Conservation (phyloP, 2,113 vertebrate species). For the Anser cygnoides region DNA sequence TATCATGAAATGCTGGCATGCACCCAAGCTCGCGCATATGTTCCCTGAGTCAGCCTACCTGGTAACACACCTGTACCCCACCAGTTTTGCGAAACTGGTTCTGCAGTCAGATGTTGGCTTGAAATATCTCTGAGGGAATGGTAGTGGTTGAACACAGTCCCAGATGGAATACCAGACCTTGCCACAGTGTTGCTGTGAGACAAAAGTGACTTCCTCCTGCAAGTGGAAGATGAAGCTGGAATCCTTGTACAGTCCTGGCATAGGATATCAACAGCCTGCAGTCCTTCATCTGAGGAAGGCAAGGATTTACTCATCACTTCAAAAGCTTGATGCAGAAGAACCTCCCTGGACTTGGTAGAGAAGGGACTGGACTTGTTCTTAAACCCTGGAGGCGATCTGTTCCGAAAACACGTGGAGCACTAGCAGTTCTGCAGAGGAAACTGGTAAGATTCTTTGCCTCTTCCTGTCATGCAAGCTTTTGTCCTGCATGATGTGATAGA, state of each 20-base stretch:
- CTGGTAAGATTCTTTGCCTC: not conserved
- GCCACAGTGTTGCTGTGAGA: not conserved
- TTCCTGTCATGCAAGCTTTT: not conserved
- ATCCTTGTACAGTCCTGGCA: not conserved
- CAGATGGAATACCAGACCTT: not conserved
- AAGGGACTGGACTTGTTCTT: not conserved
- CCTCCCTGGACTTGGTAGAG: not conserved
- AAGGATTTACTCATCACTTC: not conserved
- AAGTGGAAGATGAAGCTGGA: not conserved
- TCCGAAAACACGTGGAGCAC: not conserved
- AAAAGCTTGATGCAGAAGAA: not conserved
- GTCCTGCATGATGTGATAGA: not conserved
- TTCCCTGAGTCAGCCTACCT: not conserved
- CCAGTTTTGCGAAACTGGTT: not conserved
- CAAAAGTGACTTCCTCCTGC: not conserved
- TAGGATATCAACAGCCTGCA: not conserved
- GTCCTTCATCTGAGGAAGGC: not conserved
- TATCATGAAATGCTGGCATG: not conserved
- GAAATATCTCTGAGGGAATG: not conserved
- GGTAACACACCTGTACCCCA: not conserved
- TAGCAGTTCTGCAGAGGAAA: not conserved
- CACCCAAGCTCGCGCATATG: not conserved
- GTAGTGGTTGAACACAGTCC: not conserved
- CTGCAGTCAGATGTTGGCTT: not conserved
- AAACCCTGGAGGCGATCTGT: not conserved